Evolutionary conservation across 2,113 vertebrate species (phyloP).

Genomic region (Hassar affinis): DNA sequence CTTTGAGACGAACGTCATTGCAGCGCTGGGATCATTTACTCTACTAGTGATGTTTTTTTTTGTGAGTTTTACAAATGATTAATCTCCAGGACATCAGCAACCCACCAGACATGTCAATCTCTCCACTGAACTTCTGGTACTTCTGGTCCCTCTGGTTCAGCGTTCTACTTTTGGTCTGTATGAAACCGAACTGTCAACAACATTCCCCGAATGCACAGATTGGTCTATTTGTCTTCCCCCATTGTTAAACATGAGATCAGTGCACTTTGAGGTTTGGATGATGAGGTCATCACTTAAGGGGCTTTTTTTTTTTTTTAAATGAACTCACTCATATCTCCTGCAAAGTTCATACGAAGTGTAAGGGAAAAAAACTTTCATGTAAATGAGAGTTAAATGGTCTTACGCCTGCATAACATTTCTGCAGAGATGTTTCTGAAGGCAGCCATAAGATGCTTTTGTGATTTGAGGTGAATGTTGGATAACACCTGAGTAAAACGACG

Average conservation of each 20-base stretch:
- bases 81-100: not conserved
- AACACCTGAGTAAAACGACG: not conserved
- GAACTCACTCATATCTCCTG: conserved; percentile 10
- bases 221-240: not conserved
- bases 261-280: not conserved
- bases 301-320: conserved; percentile 1
- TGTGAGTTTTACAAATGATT: not conserved
- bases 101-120: not conserved
- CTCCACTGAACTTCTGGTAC: conserved; percentile 4
- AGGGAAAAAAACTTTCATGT: not conserved
- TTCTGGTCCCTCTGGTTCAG: conserved; percentile 21
- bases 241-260: conserved; percentile 7
- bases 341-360: not conserved
- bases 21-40: too few relatives aligned
- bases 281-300: not conserved
- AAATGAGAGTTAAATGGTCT: not conserved
- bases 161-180: conserved; percentile 10
- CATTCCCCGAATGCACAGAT: not conserved
- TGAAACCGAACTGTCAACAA: not conserved
- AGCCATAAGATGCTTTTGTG: not conserved
- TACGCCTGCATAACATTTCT: not conserved
- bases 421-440: not conserved
- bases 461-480: not conserved
- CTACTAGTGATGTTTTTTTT: too few relatives aligned
- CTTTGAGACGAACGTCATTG: not conserved